Conservation (phyloP, 2,113 vertebrate species). For the Etia nguti region DNA sequence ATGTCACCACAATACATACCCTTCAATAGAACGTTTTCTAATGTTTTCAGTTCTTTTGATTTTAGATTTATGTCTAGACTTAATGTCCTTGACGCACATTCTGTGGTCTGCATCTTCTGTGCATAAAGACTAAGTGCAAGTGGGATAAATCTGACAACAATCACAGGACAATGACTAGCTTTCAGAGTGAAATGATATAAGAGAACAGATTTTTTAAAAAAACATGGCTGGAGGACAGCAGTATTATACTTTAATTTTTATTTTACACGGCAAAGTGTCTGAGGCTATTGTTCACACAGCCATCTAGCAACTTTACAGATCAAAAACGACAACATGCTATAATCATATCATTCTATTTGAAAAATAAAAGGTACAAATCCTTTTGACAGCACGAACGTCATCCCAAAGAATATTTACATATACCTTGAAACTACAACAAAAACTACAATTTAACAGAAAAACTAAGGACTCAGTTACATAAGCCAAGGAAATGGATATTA, state of each 20-base stretch:
- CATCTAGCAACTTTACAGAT: not conserved
- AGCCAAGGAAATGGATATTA: not conserved
- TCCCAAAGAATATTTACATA: not conserved
- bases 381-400: fast-evolving
- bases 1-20: not conserved
- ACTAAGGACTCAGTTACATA: not conserved
- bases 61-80: not conserved
- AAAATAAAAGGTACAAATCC: not conserved
- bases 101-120: not conserved
- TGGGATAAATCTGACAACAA: not conserved
- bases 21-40: not conserved
- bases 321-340: not conserved
- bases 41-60: not conserved
- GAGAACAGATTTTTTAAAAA: fast-evolving
- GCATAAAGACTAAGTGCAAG: not conserved
- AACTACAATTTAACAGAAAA: not conserved
- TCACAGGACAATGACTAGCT: not conserved
- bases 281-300: not conserved
- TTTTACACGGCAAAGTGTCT: not conserved
- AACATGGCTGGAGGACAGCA: not conserved
- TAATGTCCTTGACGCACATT: not conserved
- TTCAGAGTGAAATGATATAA: not conserved
- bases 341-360: fast-evolving
- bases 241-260: not conserved
- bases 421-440: not conserved